Conservation (phyloP, 2,113 vertebrate genomes). For the Dipodomys stephensi region DNA sequence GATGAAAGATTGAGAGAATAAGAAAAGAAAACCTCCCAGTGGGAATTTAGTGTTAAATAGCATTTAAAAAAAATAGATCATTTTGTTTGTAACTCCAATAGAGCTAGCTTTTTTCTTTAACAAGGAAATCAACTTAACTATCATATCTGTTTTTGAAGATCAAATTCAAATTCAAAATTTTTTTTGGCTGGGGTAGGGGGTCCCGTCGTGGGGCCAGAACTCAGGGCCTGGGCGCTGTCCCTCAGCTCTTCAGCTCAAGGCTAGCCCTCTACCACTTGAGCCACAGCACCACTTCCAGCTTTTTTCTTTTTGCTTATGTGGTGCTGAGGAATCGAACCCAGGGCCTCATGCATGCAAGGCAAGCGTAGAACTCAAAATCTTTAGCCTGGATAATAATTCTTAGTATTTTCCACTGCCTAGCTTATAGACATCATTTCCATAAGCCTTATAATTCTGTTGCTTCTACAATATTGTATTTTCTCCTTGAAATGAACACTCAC, state of each 20-base stretch:
- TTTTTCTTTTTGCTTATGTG: no score
- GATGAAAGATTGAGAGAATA: background rate
- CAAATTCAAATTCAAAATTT: background rate
- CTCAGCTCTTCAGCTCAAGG: no score
- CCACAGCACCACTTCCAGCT: no score
- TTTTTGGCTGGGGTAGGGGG: no score
- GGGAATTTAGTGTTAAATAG: background rate
- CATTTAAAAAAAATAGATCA: background rate
- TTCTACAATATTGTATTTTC: background rate
- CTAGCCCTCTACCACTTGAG: no score
- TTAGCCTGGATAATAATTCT: background rate
- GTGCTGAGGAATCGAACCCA: no score
- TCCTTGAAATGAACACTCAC: background rate
- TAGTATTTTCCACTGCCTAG: background rate
- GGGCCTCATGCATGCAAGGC: no score
- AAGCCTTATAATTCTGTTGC: background rate
- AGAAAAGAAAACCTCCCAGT: background rate
- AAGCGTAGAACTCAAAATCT: background rate
- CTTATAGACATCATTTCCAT: background rate
- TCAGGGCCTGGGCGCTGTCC: no score
- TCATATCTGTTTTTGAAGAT: background rate
- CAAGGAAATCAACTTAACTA: background rate
- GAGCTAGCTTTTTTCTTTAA: background rate
- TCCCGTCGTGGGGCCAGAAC: no score
- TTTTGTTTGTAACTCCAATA: background rate